A percentile compares a stretch with the other conserved stretches of the same genome.
Evolutionary conservation across 2,113 vertebrate species (phyloP).

Genomic region (Promerops cafer): DNA sequence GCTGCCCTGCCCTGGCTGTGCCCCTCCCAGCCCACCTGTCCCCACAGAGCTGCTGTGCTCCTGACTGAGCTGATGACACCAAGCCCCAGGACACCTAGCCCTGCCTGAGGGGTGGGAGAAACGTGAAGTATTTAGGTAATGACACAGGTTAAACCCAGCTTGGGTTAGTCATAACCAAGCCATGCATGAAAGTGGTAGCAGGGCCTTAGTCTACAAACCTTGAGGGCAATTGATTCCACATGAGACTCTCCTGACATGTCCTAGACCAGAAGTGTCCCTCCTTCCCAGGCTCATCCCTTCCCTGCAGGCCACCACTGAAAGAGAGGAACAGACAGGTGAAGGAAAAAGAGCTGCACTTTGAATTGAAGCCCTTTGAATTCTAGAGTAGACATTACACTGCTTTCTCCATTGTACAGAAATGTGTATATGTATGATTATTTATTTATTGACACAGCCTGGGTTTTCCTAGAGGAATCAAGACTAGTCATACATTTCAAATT

Average conservation of each 20-base stretch:
- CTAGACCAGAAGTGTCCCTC: neutral
- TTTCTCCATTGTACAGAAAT: neutral
- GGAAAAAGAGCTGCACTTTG: neutral
- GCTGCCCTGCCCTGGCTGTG: neutral
- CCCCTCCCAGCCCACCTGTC: neutral
- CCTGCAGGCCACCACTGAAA: neutral
- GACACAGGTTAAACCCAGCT: neutral
- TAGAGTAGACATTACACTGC: neutral
- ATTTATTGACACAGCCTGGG: neutral
- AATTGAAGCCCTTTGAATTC: neutral
- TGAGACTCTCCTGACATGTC: neutral
- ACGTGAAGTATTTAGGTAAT: rapidly evolving
- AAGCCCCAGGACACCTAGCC: neutral
- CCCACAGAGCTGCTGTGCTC: neutral
- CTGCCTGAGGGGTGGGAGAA: neutral
- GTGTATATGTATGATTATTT: neutral
- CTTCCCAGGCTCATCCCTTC: neutral
- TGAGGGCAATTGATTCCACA: neutral
- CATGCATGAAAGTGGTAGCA: neutral
- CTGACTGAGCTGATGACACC: neutral
- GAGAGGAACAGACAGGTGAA: neutral
- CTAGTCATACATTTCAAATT: neutral
- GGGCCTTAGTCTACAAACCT: neutral
- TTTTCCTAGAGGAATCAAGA: neutral
- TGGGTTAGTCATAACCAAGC: neutral